Percentiles rank a stretch among this genome's conserved stretches.
phyloP scores from a whole-genome alignment of 2,888 invertebrate species.

The Dione vanillae region DNA sequence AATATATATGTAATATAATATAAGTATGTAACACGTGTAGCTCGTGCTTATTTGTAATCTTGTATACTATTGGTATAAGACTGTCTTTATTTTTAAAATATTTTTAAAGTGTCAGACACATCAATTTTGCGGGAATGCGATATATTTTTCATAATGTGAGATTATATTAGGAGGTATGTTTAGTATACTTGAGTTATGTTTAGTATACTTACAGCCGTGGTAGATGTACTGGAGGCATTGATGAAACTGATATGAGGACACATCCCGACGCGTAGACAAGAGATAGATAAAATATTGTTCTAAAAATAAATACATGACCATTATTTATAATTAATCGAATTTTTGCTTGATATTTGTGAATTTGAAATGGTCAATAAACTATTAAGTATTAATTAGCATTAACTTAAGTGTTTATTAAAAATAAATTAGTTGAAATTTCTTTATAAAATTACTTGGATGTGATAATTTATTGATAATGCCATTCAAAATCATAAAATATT shows the following conservation, averaged over 20 bases:
- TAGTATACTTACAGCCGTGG: conserved; percentile 79
- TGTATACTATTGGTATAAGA: too few species aligned
- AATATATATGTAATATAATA: conserved; percentile 47
- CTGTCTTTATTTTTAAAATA: too few species aligned
- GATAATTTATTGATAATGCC: too few species aligned
- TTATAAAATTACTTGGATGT: too few species aligned
- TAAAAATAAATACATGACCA: conserved; percentile 58
- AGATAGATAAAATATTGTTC: conserved; percentile 95
- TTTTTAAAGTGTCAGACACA: too few species aligned
- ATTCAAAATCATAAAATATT: too few species aligned
- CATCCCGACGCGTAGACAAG: conserved; percentile 94
- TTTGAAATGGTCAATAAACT: too few species aligned
- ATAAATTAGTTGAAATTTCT: too few species aligned
- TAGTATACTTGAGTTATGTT: background rate
- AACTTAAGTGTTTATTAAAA: too few species aligned
- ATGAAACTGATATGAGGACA: conserved; percentile 88
- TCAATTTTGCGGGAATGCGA: background rate
- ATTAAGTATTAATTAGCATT: too few species aligned
- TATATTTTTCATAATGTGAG: too few species aligned
- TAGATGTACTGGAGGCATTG: conserved; percentile 85
- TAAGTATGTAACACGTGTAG: background rate
- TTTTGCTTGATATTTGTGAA: background rate
- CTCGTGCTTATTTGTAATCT: background rate
- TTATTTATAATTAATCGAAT: background rate
- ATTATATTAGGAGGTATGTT: too few species aligned